Base-by-base conservation (phyloP, 2,113 vertebrate genomes). In the Talpa occidentalis region DNA sequence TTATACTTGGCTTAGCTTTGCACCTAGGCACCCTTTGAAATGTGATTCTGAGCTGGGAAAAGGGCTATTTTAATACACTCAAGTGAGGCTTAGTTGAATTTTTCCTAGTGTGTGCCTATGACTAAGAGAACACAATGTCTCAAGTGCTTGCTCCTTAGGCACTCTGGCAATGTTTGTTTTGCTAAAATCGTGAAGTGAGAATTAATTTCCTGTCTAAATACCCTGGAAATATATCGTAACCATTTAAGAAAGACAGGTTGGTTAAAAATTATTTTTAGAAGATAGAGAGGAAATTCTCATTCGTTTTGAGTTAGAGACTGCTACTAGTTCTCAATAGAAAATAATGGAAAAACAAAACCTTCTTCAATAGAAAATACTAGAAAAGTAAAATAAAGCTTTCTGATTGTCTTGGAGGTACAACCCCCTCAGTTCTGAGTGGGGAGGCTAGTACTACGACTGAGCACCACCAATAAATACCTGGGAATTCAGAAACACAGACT, bases 1-100 rank as follows among this genome's bases (percentile, higher is more conserved):
- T 93, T 94, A 88, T 88, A 93, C 87, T 96, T 94, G 88, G 80
- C 93, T 92, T 94, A 74, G 40, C 89, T 96, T 95, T 96, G 86
- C 76, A 93, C 96, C 81, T 82, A 94, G 81, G 73, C 69, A 95
- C 82, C 78, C 96, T 96, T 96, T 96, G 95, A 95, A 97, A 97
- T 95, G 93, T 96, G 96, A 96, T 79, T 97, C 94, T 88, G 96
- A 94, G 74, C 85, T 94, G 78, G 82, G 59, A 79, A 94, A 94
- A 89, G n/a, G 49, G 96, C 89, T 97, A 95, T 97, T 97, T 96
- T 96, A 95, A 96, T 92, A 92, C 67, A 66, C 26, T 3, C 73
- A 56, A 84, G 73, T 86, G 91, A 88, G 86, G 78, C 91, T 96
- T 92, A 94, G 93, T 47, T 82, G 84, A 80, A 52, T 95, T 95